Conservation (phyloP, 64 coral and sea anemone species). For the Pachyseris speciosa region DNA sequence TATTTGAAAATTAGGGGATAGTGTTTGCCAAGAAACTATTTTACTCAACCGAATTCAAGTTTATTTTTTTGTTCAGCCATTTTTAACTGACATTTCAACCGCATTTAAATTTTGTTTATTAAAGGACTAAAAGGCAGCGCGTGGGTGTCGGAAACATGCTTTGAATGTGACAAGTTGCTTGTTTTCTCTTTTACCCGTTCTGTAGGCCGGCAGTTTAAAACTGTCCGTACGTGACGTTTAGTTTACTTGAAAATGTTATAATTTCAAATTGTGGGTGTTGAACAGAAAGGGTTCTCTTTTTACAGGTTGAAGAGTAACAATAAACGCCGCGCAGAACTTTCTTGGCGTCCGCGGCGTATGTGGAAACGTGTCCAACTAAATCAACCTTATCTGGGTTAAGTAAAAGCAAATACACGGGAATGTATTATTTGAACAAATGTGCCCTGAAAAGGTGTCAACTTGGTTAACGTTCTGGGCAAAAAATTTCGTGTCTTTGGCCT, state of each 20-base stretch:
- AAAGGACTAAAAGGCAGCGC: background rate
- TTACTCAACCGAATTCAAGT: too few species aligned
- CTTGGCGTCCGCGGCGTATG: background rate
- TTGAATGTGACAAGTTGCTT: background rate
- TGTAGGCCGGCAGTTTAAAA: background rate
- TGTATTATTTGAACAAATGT: slow-evolving; percentile 12
- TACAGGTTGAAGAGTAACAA: background rate
- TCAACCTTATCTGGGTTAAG: too few species aligned
- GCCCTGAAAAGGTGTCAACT: background rate
- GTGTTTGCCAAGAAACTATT: too few species aligned
- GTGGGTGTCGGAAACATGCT: background rate
- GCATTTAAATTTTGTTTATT: background rate
- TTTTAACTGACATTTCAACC: background rate
- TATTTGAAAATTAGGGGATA: too few species aligned
- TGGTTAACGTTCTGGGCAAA: background rate
- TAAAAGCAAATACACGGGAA: background rate
- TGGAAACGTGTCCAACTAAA: slow-evolving; percentile 28
- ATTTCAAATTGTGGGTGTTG: too few species aligned
- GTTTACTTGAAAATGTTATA: too few species aligned
- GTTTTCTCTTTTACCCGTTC: background rate
- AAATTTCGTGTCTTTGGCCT: slow-evolving; percentile 15
- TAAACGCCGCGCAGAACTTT: background rate
- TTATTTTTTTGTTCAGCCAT: background rate
- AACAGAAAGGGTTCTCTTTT: too few species aligned
- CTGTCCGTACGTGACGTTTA: too few species aligned